Percentiles rank a stretch among this genome's conserved stretches.
Evolutionary conservation across 2,797 vertebrate species (phyloP).

Genomic region (Eulemur mongoz): DNA sequence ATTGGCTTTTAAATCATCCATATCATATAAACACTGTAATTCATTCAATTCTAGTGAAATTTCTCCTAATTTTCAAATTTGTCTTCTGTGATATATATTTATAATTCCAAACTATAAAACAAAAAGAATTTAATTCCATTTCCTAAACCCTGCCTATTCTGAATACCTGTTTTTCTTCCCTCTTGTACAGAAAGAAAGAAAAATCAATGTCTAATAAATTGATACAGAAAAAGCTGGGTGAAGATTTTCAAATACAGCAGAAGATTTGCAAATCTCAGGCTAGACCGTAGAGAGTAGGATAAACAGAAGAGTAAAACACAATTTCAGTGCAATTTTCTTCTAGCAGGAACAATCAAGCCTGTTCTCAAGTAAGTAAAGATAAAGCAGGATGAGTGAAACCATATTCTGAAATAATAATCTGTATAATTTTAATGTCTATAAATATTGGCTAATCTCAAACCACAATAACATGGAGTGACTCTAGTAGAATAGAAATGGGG

Average conservation of each 20-base stretch:
- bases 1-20: background rate
- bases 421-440: background rate
- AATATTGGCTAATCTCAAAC: background rate
- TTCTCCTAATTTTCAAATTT: constrained; percentile 23
- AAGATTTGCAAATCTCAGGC: background rate
- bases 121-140: background rate
- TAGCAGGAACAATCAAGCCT: background rate
- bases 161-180: background rate
- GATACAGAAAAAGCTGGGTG: background rate
- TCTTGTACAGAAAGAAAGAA: background rate
- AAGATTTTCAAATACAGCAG: background rate
- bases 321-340: background rate
- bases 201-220: background rate
- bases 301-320: background rate
- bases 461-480: background rate
- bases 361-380: background rate
- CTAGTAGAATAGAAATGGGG: background rate
- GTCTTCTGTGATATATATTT: background rate
- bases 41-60: constrained; percentile 5
- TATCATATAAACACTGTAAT: background rate
- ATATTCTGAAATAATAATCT: background rate
- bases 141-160: background rate
- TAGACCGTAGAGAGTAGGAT: background rate
- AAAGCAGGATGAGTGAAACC: background rate
- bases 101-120: background rate